Evolutionary conservation across 1,140 invertebrate species (phyloP), one percentile per base, ranked within the genome.

Genomic region (Drosophila santomea): DNA sequence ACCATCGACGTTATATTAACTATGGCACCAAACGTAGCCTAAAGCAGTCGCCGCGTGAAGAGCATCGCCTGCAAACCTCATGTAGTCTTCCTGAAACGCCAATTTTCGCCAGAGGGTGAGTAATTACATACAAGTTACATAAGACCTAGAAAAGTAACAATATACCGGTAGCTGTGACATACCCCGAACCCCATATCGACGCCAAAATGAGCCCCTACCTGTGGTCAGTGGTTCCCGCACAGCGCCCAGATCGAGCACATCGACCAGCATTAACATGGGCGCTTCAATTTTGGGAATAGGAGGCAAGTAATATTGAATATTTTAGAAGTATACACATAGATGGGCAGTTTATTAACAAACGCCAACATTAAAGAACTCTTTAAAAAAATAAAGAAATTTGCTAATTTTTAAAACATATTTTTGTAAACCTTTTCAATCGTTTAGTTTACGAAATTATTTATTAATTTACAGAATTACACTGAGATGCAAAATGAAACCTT

Each of bases 51-150:
- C 93, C 94, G 11, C 92, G 94, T 32, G 93, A 93, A 67, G 93
- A 93, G 66, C 92, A 93, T 57, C 94, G 95, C 32, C 94, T 96
- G 92, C 96, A 97, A 91, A 96, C 96, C 1, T 96, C 96, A 3
- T 96, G 96, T 78, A 97, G 96, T 78, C 93, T 97, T 45, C 96
- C 96, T 6, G 96, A 97, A 93, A 97, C 96, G 10, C 96, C 96
- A 4, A 96, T 97, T 35, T 97, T 97, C 91, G 96, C 96, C 11
- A 93, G 96, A 74, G 96, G 96, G 91, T 92, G 43, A 68, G 67
- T 66, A 2, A 5, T 20, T 10, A 6, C 28, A 5, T 11, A 11
- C 20, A 11, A 20, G 10, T 0, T 3, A 11, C 32, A 35, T n/a
- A 32, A 11, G 2, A n/a, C 48, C 28, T n/a, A 5, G 14, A 15